These are phyloP conservation scores for Simalia tracyae DNA, from an alignment of 2,797 vertebrate species.

Conservation along the genomic window DNA sequence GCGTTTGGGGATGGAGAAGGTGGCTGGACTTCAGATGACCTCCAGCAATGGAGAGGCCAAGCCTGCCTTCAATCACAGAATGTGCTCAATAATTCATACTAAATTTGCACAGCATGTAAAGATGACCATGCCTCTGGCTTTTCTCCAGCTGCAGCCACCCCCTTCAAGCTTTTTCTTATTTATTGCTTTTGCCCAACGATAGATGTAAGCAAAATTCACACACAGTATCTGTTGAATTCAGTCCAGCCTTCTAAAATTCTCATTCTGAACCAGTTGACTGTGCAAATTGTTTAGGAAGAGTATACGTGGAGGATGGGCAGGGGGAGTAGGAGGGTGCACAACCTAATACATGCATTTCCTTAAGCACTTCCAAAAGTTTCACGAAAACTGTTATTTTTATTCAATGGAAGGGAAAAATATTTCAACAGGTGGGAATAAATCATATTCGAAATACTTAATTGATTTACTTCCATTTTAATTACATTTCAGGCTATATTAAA, in stretches of 20 bases:
- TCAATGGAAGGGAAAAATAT: background rate
- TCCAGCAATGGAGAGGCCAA: slow-evolving; percentile 52
- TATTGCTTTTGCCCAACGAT: background rate
- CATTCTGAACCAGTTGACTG: background rate
- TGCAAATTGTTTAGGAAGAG: background rate
- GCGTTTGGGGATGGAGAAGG: slow-evolving; percentile 50
- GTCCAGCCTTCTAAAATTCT: background rate
- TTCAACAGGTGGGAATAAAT: background rate
- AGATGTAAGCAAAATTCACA: background rate
- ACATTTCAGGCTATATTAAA: background rate
- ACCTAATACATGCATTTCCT: background rate
- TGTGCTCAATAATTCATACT: slow-evolving; percentile 45
- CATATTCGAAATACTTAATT: background rate
- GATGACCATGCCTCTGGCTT: slow-evolving; percentile 21
- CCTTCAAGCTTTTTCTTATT: background rate
- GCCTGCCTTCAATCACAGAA: slow-evolving; percentile 32
- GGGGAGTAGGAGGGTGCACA: background rate
- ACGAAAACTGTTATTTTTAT: background rate
- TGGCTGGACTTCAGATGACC: slow-evolving; percentile 45
- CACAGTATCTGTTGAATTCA: background rate
- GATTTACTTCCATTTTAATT: background rate
- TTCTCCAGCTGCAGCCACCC: slow-evolving; percentile 7
- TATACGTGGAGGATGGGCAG: background rate
- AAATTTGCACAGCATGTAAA: slow-evolving; percentile 31
- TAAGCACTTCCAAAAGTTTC: background rate